Conservation (phyloP, 2,888 invertebrate genomes). For the Latrodectus hesperus region DNA sequence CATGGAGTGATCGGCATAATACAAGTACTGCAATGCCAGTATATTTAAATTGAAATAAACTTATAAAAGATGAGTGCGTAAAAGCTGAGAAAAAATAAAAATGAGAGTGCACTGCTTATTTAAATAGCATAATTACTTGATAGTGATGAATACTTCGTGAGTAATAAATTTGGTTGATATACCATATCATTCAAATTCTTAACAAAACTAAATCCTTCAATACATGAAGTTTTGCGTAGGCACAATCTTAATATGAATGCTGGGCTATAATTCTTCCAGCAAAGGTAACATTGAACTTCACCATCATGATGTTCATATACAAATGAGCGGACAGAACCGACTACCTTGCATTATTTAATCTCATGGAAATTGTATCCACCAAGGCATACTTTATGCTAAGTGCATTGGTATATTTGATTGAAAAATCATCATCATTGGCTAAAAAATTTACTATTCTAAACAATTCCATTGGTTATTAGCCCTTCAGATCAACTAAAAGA, state of each 20-base stretch:
- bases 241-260: slow-evolving; percentile 61
- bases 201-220: slow-evolving; percentile 62
- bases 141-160: slow-evolving; percentile 21
- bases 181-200: slow-evolving; percentile 45
- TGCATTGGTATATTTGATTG: neutral
- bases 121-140: slow-evolving; percentile 7
- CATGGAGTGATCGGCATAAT: slow-evolving; percentile 28
- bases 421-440: too few species aligned
- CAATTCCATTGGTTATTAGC: too few species aligned
- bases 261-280: slow-evolving; percentile 43
- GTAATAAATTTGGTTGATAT: slow-evolving; percentile 37
- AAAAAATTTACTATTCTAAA: too few species aligned
- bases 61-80: slow-evolving; percentile 37
- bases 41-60: slow-evolving; percentile 42
- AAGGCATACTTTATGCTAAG: slow-evolving; percentile 11
- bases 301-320: slow-evolving; percentile 63
- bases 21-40: slow-evolving; percentile 35
- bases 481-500: too few species aligned
- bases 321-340: slow-evolving; percentile 45
- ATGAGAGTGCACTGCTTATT: slow-evolving; percentile 46
- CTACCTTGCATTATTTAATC: slow-evolving; percentile 44
- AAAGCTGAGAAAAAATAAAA: slow-evolving; percentile 53
- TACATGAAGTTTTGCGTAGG: slow-evolving; percentile 57
- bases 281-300: slow-evolving; percentile 28
- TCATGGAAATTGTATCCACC: slow-evolving; percentile 40